Evolutionary conservation across 2,888 invertebrate genomes (phyloP).

Genomic region (Meliscaeva auricollis): DNA sequence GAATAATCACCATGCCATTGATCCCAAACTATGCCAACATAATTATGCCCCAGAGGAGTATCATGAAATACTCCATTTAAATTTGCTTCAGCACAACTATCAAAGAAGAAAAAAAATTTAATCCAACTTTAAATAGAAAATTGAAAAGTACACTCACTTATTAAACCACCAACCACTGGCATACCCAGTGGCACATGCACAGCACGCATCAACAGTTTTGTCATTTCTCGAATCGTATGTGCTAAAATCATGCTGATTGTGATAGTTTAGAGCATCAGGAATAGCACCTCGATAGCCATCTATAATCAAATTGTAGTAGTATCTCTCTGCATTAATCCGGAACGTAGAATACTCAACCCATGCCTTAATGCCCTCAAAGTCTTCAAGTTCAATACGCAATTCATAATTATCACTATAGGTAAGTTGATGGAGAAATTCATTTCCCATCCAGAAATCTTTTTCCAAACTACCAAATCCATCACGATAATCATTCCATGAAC

Average conservation of each 20-base stretch:
- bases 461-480: slow-evolving; percentile 86
- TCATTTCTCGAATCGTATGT: slow-evolving; percentile 84
- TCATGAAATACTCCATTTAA: slow-evolving; percentile 85
- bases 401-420: slow-evolving; percentile 82
- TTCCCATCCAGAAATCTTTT: slow-evolving; percentile 87
- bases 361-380: slow-evolving; percentile 84
- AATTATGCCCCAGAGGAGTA: slow-evolving; percentile 84
- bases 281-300: slow-evolving; percentile 85
- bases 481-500: slow-evolving; percentile 86
- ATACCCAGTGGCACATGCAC: slow-evolving; percentile 85
- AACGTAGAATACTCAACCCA: slow-evolving; percentile 85
- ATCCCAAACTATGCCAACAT: slow-evolving; percentile 86
- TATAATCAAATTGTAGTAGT: slow-evolving; percentile 84
- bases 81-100: slow-evolving; percentile 86
- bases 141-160: slow-evolving; percentile 81
- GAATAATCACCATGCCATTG: slow-evolving; percentile 86
- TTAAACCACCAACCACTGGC: slow-evolving; percentile 88
- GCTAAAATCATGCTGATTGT: slow-evolving; percentile 84
- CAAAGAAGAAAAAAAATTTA: slow-evolving; percentile 66
- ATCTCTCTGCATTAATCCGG: slow-evolving; percentile 83
- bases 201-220: slow-evolving; percentile 84
- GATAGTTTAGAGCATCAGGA: slow-evolving; percentile 85
- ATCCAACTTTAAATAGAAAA: neutral
- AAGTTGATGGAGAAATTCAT: slow-evolving; percentile 85
- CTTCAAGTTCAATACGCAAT: slow-evolving; percentile 85